These are phyloP conservation scores for Tokudaia muenninki DNA, from an alignment of 2,797 vertebrate genomes.

Conservation along the genomic window DNA sequence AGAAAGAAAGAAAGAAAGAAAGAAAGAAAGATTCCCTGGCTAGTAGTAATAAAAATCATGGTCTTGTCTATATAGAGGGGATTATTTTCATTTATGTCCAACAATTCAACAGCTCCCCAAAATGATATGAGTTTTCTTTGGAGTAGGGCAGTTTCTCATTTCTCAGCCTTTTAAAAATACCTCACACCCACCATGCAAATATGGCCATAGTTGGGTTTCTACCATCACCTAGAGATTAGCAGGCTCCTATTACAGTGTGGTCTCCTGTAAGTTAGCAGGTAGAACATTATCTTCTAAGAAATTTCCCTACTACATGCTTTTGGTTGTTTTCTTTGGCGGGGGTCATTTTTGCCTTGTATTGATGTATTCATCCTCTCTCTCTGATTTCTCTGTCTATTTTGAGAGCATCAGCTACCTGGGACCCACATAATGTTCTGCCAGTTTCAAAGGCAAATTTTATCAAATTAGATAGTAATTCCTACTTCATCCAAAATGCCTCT, in stretches of 20 bases:
- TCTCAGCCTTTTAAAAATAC: background rate
- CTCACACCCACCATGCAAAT: background rate
- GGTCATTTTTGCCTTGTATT: background rate
- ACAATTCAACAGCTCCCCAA: background rate
- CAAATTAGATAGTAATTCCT: background rate
- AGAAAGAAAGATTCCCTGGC: background rate
- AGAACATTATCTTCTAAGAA: background rate
- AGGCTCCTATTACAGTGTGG: background rate
- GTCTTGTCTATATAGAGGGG: background rate
- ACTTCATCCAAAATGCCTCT: background rate
- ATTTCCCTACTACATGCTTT: background rate
- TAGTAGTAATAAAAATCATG: constrained; percentile 32
- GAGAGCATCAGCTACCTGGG: background rate
- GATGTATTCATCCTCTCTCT: background rate
- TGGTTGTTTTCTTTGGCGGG: background rate
- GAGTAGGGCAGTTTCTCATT: background rate
- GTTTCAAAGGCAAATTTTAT: constrained; percentile 36
- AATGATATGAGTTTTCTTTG: background rate
- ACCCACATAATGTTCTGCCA: background rate
- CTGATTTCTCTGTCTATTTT: background rate
- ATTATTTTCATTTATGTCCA: background rate
- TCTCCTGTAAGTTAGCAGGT: background rate
- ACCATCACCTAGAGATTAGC: background rate
- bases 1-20: background rate
- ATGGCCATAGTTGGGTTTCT: background rate